phyloP scores from a whole-genome alignment of 2,797 vertebrate genomes.

The Lagodon rhomboides region DNA sequence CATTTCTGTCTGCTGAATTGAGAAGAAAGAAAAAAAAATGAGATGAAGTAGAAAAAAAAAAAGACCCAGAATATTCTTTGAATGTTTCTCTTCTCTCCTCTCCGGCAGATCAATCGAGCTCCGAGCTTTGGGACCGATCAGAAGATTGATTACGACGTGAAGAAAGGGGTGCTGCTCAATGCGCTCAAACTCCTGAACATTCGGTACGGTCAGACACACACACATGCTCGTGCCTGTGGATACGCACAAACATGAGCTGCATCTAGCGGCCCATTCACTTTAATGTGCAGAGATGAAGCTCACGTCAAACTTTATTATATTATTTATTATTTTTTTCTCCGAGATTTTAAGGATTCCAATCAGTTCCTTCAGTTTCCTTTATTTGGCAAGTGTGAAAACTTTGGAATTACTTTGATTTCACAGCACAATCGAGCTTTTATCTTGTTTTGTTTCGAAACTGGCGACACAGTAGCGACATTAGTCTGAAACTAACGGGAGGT shows the following conservation, averaged over 20 bases:
- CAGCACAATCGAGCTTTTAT: constrained; percentile 28
- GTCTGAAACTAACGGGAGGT: constrained; percentile 42
- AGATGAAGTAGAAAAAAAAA: constrained; percentile 44
- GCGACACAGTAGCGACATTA: constrained; percentile 43
- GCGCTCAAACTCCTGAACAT: constrained; percentile 96
- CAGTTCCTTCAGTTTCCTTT: constrained; percentile 42
- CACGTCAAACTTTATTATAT: constrained; percentile 43
- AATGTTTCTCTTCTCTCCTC: constrained; percentile 63
- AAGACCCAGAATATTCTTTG: constrained; percentile 29
- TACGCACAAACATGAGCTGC: constrained; percentile 19
- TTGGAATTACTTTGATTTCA: constrained; percentile 54
- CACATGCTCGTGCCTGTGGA: constrained; percentile 2
- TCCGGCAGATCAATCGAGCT: constrained; percentile 96
- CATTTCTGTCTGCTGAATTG: constrained; percentile 47
- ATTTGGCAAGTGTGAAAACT: constrained; percentile 48
- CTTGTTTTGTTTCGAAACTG: constrained; percentile 50
- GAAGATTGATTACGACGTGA: constrained; percentile 98
- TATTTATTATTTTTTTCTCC: constrained; percentile 32
- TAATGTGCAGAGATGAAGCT: constrained; percentile 50
- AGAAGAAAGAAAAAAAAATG: constrained; percentile 39
- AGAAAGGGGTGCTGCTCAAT: constrained; percentile 95
- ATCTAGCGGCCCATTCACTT: constrained; percentile 60
- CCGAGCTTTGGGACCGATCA: constrained; percentile 99
- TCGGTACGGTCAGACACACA: constrained; percentile 83
- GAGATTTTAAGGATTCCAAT: constrained; percentile 65